Evolutionary conservation across 2,113 vertebrate genomes (phyloP).

Genomic region (Trematocara variabile): DNA sequence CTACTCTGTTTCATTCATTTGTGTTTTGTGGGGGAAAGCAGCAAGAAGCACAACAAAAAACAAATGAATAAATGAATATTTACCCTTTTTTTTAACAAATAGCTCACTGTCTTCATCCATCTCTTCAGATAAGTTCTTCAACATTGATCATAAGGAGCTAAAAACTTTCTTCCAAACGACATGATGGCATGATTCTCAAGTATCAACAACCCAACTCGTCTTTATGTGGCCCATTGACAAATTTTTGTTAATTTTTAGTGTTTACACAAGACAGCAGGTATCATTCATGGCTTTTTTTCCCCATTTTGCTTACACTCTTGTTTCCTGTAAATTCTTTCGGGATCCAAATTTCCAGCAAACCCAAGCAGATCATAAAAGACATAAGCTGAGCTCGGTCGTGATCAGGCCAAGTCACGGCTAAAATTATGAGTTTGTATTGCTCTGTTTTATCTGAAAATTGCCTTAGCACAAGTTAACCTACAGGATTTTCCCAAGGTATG

Average conservation of each 20-base stretch:
- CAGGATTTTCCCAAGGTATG: not conserved
- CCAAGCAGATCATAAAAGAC: not conserved
- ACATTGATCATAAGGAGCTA: not conserved
- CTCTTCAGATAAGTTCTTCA: not conserved
- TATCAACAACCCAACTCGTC: not conserved
- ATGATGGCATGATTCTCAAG: not conserved
- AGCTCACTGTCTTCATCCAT: not conserved
- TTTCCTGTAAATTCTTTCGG: not conserved
- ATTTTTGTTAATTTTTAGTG: fast-evolving
- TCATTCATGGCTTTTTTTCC: not conserved
- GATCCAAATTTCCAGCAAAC: not conserved
- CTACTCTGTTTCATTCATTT: not conserved
- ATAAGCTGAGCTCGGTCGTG: not conserved
- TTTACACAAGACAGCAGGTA: not conserved
- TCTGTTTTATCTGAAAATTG: not conserved
- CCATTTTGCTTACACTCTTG: not conserved
- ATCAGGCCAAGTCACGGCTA: not conserved
- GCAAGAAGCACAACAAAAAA: not conserved
- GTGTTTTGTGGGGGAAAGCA: fast-evolving
- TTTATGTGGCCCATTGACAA: not conserved
- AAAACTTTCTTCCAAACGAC: not conserved
- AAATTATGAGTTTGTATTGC: not conserved
- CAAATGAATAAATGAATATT: not conserved
- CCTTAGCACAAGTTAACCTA: not conserved
- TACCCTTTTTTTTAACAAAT: not conserved